Evolutionary conservation across 2,797 vertebrate genomes (phyloP).

Genomic region (Tachyglossus aculeatus): DNA sequence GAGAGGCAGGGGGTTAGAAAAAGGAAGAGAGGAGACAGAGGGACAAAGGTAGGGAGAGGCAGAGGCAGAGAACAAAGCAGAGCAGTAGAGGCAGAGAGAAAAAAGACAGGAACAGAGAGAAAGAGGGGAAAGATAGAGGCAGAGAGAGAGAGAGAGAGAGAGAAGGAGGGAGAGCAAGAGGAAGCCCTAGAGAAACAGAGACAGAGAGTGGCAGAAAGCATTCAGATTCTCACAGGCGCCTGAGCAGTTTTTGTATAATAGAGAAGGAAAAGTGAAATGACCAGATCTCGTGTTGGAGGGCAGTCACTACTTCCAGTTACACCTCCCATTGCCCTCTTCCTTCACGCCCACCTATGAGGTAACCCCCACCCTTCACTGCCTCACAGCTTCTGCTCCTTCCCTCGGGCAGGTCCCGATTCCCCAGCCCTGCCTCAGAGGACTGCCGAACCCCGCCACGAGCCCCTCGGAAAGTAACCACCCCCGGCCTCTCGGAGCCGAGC

Average conservation of each 20-base stretch:
- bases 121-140: too few species aligned
- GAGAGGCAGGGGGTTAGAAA: neutral
- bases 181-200: too few species aligned
- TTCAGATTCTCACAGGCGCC: too few species aligned
- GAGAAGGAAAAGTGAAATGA: too few species aligned
- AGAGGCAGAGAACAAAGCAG: neutral
- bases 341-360: neutral
- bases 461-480: slow-evolving; percentile 11
- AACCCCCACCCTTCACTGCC: neutral
- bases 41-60: neutral
- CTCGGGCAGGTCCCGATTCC: neutral
- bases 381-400: neutral
- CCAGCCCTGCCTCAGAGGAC: neutral
- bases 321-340: neutral
- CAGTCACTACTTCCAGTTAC: neutral
- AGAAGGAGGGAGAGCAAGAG: too few species aligned
- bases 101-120: neutral
- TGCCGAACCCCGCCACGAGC: neutral
- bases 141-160: too few species aligned
- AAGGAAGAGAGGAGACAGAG: neutral
- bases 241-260: too few species aligned
- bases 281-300: too few species aligned
- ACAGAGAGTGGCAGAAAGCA: too few species aligned
- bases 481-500: slow-evolving; percentile 12
- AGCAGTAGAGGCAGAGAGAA: neutral